Evolutionary conservation across 2,113 vertebrate genomes (phyloP), one percentile per base, ranked within the genome.

Genomic region (Chamaea fasciata): DNA sequence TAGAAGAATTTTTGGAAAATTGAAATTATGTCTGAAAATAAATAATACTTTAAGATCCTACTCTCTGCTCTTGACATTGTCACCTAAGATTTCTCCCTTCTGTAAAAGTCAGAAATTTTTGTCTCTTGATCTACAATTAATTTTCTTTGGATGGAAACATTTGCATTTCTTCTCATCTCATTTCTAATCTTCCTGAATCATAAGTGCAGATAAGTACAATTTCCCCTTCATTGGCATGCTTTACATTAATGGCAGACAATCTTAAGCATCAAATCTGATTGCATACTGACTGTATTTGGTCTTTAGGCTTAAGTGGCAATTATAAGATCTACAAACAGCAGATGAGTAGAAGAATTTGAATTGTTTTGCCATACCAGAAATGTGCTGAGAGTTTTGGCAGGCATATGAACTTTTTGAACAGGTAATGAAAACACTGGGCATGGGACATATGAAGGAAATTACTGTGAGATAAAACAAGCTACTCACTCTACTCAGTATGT

Each of bases 281-380:
- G 56, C 63, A 47, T 56, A 59, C 42, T 77, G 53, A 59, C 33
- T 80, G n/a, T 46, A 79, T 67, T 77, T 90, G 65, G 28, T 93
- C 60, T 95, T 95, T 62, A 86, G 69, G 41, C 65, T 64, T 89
- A 90, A 91, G n/a, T 82, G 74, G 70, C 57, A 95, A 94, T 94
- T 84, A 74, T 37, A 86, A 91, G 52, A 90, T 68, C 27, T 95
- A 50, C 88, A 93, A 79, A 92, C 49, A 95, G 39, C 65, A 95
- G 78, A 75, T 80, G 42, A 24, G 35, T 37, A 50, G n/a, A 93
- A 79, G 55, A 95, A 75, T 84, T 91, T 87, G 35, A 86, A 94
- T 95, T 95, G 56, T 62, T 92, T 91, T 63, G 68, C 78, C 30
- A 21, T 89, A 55, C 9, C 37, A 76, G 49, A 49, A 24, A 69